A percentile compares a stretch with the other conserved stretches of the same genome.
phyloP scores from a whole-genome alignment of 1,140 invertebrate species.

The Drosophila kepulauana region DNA sequence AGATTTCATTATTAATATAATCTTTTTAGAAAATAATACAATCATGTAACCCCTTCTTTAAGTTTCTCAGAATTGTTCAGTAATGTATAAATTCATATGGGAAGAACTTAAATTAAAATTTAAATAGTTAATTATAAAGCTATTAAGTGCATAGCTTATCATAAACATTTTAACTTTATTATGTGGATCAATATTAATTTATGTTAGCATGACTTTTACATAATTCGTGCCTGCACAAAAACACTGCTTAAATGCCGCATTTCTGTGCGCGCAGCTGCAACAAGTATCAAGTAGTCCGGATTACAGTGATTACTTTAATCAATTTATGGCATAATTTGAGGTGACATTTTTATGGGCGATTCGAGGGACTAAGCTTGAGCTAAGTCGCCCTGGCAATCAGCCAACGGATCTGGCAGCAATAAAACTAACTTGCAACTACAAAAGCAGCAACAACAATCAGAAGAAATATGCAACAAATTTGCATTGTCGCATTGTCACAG shows the following conservation, averaged over 20 bases:
- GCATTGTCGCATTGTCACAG: conserved; percentile 33
- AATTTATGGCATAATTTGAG: conserved; percentile 56
- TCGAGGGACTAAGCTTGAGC: conserved; percentile 38
- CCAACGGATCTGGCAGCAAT: conserved; percentile 38
- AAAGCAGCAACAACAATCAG: background rate
- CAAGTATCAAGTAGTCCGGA: conserved; percentile 2
- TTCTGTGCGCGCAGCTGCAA: conserved; percentile 13
- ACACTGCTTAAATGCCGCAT: background rate
- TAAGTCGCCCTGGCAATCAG: conserved; percentile 48
- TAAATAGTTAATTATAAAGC: too few species aligned
- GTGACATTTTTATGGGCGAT: conserved; percentile 46
- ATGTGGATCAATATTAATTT: too few species aligned
- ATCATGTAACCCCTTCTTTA: too few species aligned
- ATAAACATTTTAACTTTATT: too few species aligned
- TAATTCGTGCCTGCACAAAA: background rate
- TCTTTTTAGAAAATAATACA: too few species aligned
- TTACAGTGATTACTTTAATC: conserved; percentile 44
- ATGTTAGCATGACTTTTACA: too few species aligned
- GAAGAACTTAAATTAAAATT: too few species aligned
- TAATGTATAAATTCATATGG: too few species aligned
- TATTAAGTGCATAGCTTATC: too few species aligned
- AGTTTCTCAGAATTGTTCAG: too few species aligned
- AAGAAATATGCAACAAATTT: conserved; percentile 58
- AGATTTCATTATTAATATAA: too few species aligned
- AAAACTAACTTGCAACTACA: conserved; percentile 30